phyloP scores from a whole-genome alignment of 2,797 vertebrate genomes.

The Peromyscus nudipes region DNA sequence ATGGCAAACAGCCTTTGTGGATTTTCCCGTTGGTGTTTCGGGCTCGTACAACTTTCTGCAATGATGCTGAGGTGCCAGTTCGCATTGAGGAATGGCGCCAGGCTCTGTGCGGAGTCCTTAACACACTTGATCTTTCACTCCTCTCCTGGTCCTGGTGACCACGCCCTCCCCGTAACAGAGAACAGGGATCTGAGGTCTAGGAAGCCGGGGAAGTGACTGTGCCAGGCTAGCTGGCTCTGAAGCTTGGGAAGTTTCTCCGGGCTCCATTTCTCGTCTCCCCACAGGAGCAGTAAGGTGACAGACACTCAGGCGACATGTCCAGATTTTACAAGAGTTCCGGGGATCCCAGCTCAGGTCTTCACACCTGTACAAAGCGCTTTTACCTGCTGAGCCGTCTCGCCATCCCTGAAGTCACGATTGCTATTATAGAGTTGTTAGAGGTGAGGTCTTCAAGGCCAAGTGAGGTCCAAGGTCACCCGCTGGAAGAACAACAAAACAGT shows the following conservation, averaged over 20 bases:
- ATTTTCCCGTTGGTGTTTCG: constrained; percentile 22
- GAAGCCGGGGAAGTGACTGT: neutral
- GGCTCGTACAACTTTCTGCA: neutral
- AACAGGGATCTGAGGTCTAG: neutral
- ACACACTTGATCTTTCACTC: neutral
- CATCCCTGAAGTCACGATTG: neutral
- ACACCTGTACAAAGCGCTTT: neutral
- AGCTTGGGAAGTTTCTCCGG: neutral
- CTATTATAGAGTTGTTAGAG: neutral
- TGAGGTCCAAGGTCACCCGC: neutral
- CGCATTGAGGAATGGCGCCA: neutral
- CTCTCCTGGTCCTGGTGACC: neutral
- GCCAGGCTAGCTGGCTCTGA: neutral
- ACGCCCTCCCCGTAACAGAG: neutral
- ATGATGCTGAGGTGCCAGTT: neutral
- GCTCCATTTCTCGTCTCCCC: neutral
- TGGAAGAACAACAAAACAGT: neutral
- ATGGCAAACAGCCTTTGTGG: neutral
- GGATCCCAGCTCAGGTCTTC: neutral
- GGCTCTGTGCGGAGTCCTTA: neutral
- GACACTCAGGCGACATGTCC: neutral
- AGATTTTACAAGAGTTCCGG: neutral
- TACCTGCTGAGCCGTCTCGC: neutral
- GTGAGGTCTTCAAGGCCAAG: neutral
- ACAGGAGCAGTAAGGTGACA: neutral